phyloP scores from a whole-genome alignment of 2,888 invertebrate genomes.

The Neria commutata region DNA sequence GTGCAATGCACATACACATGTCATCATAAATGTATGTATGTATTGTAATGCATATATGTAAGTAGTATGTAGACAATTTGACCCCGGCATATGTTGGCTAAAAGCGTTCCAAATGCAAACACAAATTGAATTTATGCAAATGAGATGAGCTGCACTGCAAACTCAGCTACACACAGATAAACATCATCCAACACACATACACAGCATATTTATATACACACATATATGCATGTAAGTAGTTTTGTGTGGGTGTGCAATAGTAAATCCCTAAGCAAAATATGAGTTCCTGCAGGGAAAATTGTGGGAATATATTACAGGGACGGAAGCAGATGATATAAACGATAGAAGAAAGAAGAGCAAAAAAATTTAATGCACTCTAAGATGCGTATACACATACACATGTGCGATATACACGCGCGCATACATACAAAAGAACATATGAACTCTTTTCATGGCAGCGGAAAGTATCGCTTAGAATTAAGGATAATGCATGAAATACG shows the following conservation, averaged over 20 bases:
- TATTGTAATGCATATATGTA: too few species aligned
- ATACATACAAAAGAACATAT: neutral
- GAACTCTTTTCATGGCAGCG: conserved; percentile 25
- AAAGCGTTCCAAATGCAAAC: conserved; percentile 18
- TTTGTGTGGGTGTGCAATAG: neutral
- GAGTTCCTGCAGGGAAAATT: conserved; percentile 17
- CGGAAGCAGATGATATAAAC: conserved; percentile 9
- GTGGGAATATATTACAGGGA: conserved; percentile 22
- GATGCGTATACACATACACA: neutral
- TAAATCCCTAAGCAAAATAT: conserved; percentile 10
- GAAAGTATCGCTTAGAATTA: conserved; percentile 45
- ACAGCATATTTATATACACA: neutral
- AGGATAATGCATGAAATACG: conserved; percentile 47
- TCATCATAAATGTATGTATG: too few species aligned
- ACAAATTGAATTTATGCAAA: conserved; percentile 41
- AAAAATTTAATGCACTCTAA: conserved; percentile 23
- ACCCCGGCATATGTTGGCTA: conserved; percentile 15
- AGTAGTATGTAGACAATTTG: conserved; percentile 17
- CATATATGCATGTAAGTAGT: neutral
- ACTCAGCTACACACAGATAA: conserved; percentile 1
- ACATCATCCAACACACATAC: neutral
- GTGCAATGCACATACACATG: too few species aligned
- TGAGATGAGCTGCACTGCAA: conserved; percentile 21
- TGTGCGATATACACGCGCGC: neutral
- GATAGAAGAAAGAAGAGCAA: conserved; percentile 13